A percentile compares a stretch with the other conserved stretches of the same genome.
Conservation (phyloP, 2,888 invertebrate genomes). For the Uropetala carovei region DNA sequence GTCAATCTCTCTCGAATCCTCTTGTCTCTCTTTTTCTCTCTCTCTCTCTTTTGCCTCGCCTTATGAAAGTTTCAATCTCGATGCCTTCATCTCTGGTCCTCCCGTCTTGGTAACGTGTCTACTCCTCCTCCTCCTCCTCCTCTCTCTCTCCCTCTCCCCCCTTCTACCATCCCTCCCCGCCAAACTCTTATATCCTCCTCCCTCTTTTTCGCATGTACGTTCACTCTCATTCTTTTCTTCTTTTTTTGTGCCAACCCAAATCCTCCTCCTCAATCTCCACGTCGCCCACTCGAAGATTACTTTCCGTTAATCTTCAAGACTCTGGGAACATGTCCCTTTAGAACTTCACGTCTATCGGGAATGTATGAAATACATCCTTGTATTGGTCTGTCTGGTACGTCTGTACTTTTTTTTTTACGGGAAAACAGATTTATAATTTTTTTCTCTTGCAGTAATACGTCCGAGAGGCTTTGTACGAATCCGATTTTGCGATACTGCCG, state of each 20-base stretch:
- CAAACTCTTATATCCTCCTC: background rate
- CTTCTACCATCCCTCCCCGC: background rate
- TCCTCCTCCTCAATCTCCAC: background rate
- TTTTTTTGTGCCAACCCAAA: background rate
- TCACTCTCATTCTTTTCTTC: background rate
- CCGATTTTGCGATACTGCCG: too few species aligned
- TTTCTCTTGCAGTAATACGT: too few species aligned
- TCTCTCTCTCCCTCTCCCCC: background rate
- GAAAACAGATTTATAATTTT: too few species aligned
- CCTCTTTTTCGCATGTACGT: background rate
- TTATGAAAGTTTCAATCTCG: conserved; percentile 16
- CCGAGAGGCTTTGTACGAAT: too few species aligned
- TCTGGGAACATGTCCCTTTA: too few species aligned
- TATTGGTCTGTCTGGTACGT: too few species aligned
- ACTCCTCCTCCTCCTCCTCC: background rate
- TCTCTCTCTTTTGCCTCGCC: background rate
- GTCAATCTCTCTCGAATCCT: background rate
- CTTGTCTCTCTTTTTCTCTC: background rate
- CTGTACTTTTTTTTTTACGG: too few species aligned
- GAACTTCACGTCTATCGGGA: too few species aligned
- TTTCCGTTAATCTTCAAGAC: too few species aligned
- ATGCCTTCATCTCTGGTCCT: background rate
- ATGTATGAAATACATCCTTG: too few species aligned
- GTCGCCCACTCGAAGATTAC: too few species aligned
- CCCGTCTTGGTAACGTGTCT: background rate